Evolutionary conservation across 2,888 invertebrate genomes (phyloP), one percentile per base, ranked within the genome.

Genomic region (Himalopsyche kuldschensis): DNA sequence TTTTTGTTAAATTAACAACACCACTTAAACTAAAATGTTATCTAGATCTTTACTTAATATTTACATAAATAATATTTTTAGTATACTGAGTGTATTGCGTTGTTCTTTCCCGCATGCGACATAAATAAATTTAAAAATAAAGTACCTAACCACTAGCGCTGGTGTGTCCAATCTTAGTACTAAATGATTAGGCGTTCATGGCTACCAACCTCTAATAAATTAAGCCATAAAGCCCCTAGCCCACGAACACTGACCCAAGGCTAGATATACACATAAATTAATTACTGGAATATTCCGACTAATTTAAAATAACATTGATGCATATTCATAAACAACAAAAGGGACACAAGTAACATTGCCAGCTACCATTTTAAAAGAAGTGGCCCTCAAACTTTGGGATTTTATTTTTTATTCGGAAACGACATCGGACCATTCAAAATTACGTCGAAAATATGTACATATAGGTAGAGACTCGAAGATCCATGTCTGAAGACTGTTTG

Each of bases 231-330:
- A 83, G 77, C 48, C 78, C 85, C 85, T 82, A 77, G 69, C 75
- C 82, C 77, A 47, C 77, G 41, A 77, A 78, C 78, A 79, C 78
- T 82, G 84, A 84, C 84, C 84, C 78, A 46, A 35, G 77, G 35
- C 81, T 48, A 48, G 81, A 83, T 77, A 82, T 80, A 81, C 81
- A 84, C 85, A 84, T 85, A 85, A 85, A 85, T 85, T 85, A 85
- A 85, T 85, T 85, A 85, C 85, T 82, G 80, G 82, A 85, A 82
- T 82, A 85, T 82, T 84, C 84, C 79, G 35, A 85, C 85, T 85
- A 85, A 85, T 85, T 85, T 84, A 79, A 85, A 84, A 83, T 82
- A 84, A 84, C 84, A 78, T 77, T 48, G 77, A 84, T 84, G 84
- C 82, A 82, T 82, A 84, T 81, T 84, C 84, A 84, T 69, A 69